Percentiles rank a stretch among this genome's conserved stretches.
These are phyloP conservation scores for Trematomus loennbergii DNA, from an alignment of 2,113 vertebrate species.

Conservation along the genomic window DNA sequence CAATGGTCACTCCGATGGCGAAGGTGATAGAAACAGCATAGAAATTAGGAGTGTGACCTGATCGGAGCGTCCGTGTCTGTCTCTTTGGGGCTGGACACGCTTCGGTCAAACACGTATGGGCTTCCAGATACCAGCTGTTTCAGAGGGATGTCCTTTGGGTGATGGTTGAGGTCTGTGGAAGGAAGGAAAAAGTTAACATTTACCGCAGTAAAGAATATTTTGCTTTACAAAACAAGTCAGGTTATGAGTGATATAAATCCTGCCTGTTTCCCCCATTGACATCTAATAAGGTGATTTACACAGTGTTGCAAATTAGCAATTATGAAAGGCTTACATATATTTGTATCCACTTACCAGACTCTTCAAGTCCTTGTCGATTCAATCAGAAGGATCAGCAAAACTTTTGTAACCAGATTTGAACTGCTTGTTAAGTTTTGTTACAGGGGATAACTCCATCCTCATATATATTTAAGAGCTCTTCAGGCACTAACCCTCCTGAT, in stretches of 20 bases:
- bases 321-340: too few species aligned
- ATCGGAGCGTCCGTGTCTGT: constrained; percentile 80
- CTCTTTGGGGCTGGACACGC: constrained; percentile 80
- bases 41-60: constrained; percentile 82
- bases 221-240: too few species aligned
- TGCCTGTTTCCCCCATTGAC: not conserved
- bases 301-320: not conserved
- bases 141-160: constrained; percentile 84
- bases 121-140: constrained; percentile 87
- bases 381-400: constrained; percentile 84
- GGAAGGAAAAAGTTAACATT: constrained; percentile 11
- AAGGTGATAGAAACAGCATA: constrained; percentile 85
- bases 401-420: constrained; percentile 86
- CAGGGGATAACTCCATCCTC: constrained; percentile 49
- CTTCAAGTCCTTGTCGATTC: too few species aligned
- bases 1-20: constrained; percentile 85
- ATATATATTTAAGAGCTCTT: not conserved
- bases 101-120: constrained; percentile 83
- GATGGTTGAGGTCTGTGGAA: constrained; percentile 84
- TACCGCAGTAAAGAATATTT: not conserved
- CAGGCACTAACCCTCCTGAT: not conserved
- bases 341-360: constrained; percentile 43
- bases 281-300: not conserved
- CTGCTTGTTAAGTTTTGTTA: constrained; percentile 64
- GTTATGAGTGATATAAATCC: too few species aligned